Percentiles rank a stretch among this genome's conserved stretches.
These are phyloP conservation scores for Eubasilissa splendida DNA, from an alignment of 2,888 invertebrate genomes.

Conservation along the genomic window DNA sequence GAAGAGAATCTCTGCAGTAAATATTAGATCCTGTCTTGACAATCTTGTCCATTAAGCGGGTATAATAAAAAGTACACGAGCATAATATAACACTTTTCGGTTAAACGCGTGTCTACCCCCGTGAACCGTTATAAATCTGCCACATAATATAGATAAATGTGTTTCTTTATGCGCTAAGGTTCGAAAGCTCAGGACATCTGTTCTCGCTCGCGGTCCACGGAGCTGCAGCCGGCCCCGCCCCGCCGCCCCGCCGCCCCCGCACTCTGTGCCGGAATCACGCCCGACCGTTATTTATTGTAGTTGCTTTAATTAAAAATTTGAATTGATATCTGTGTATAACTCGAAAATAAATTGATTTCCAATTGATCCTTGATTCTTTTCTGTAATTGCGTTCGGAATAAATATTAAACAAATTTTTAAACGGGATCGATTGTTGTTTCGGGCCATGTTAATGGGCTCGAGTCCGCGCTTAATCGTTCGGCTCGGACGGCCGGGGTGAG, in stretches of 20 bases:
- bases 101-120: too few species aligned
- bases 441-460: slow-evolving; percentile 26
- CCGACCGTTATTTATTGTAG: slow-evolving; percentile 69
- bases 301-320: slow-evolving; percentile 72
- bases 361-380: slow-evolving; percentile 55
- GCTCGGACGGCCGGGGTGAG: too few species aligned
- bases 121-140: slow-evolving; percentile 19
- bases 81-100: too few species aligned
- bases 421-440: slow-evolving; percentile 33
- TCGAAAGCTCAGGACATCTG: slow-evolving; percentile 39
- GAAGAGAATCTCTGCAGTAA: too few species aligned
- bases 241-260: not conserved
- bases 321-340: slow-evolving; percentile 60
- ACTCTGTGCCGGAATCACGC: slow-evolving; percentile 60
- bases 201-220: slow-evolving; percentile 25
- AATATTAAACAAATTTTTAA: slow-evolving; percentile 42
- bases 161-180: slow-evolving; percentile 33
- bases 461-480: not conserved
- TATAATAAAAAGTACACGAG: too few species aligned
- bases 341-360: slow-evolving; percentile 58
- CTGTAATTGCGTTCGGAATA: slow-evolving; percentile 52
- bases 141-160: slow-evolving; percentile 27
- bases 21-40: too few species aligned
- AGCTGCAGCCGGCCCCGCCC: not conserved
- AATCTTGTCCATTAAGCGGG: too few species aligned